phyloP scores from a whole-genome alignment of 2,797 vertebrate species.

The Aphelocoma californica region DNA sequence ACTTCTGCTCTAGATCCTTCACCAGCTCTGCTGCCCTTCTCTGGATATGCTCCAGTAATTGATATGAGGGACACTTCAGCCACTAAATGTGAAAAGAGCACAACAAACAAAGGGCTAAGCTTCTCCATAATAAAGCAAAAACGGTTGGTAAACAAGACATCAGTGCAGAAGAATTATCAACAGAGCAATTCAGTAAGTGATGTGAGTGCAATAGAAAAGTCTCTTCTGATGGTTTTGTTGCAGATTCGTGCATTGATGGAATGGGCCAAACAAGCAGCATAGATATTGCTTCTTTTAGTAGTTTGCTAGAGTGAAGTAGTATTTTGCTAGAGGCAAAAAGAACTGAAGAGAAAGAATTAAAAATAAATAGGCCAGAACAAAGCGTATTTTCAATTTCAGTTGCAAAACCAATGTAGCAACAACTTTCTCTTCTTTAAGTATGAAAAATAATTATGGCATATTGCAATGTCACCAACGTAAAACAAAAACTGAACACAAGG shows the following conservation, averaged over 20 bases:
- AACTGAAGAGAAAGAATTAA: constrained; percentile 61
- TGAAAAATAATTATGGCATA: constrained; percentile 48
- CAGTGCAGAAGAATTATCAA: neutral
- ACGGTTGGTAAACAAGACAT: neutral
- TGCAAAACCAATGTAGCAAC: constrained; percentile 33
- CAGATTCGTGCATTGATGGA: neutral
- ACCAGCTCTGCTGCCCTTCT: neutral
- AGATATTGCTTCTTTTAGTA: constrained; percentile 12
- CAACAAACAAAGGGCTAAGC: neutral
- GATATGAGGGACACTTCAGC: neutral
- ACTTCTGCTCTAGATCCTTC: neutral
- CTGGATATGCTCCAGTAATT: neutral
- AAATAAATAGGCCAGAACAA: constrained; percentile 66
- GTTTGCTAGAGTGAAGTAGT: neutral
- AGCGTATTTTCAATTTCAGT: constrained; percentile 60
- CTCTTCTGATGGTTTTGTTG: neutral
- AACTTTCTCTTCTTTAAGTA: constrained; percentile 28
- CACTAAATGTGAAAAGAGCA: neutral
- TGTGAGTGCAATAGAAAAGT: neutral
- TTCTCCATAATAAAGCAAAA: neutral
- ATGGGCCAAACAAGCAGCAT: neutral
- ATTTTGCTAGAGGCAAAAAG: constrained; percentile 38
- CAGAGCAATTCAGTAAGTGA: neutral
- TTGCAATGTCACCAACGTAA: neutral
- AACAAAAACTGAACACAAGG: neutral